These are phyloP conservation scores for Macroramphosus scolopax DNA, from an alignment of 2,797 vertebrate genomes.

Conservation along the genomic window DNA sequence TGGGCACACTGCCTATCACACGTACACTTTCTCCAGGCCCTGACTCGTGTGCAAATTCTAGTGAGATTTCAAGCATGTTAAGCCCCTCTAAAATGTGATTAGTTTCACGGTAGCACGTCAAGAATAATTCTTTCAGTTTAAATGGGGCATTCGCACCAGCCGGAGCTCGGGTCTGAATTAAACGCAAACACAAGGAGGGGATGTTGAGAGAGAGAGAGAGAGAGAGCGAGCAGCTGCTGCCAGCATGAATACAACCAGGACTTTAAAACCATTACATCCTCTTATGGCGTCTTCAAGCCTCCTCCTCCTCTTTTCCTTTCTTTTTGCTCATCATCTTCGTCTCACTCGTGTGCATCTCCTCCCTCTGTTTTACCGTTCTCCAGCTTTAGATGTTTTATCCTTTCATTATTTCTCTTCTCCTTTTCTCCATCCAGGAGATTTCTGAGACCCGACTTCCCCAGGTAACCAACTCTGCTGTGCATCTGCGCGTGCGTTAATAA, in stretches of 20 bases:
- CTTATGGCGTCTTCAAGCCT: slow-evolving; percentile 37
- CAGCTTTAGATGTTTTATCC: slow-evolving; percentile 23
- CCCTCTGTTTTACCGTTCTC: slow-evolving; percentile 14
- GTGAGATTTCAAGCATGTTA: too few relatives aligned
- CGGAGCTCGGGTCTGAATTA: slow-evolving; percentile 15
- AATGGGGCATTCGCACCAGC: too few relatives aligned
- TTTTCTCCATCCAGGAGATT: slow-evolving; percentile 1
- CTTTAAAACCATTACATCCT: slow-evolving; percentile 55
- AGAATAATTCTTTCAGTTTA: too few relatives aligned
- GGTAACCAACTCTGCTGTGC: slow-evolving; percentile 22
- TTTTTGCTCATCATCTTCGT: too few relatives aligned
- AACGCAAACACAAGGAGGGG: slow-evolving; percentile 24
- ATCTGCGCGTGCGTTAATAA: slow-evolving; percentile 55
- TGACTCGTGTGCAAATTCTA: too few relatives aligned
- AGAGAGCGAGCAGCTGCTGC: slow-evolving; percentile 40
- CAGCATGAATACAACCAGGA: slow-evolving; percentile 40
- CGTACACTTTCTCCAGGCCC: too few relatives aligned
- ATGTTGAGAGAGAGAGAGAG: slow-evolving; percentile 39
- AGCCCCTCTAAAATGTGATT: too few relatives aligned
- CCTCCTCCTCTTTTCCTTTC: slow-evolving; percentile 32
- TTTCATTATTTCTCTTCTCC: slow-evolving; percentile 14
- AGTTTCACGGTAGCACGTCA: too few relatives aligned
- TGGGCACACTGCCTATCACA: too few relatives aligned
- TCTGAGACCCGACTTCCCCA: slow-evolving; percentile 13
- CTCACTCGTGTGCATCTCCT: too few relatives aligned